phyloP scores from a whole-genome alignment of 53 echinoderm and acorn worm species.

The Hippasteria phrygiana region DNA sequence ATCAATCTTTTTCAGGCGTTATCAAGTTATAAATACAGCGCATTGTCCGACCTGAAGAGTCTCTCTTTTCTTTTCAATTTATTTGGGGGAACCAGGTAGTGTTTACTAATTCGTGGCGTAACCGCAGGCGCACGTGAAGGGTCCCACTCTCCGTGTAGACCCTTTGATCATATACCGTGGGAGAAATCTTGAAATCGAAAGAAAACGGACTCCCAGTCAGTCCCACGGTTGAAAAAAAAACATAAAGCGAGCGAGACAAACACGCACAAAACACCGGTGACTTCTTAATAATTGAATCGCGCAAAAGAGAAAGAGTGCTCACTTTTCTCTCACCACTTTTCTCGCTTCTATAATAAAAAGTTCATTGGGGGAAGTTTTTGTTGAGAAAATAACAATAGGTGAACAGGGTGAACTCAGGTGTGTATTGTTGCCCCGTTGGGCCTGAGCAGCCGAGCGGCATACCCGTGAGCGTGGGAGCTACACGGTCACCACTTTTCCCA shows the following conservation, averaged over 20 bases:
- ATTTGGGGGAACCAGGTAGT: background rate
- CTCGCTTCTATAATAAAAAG: background rate
- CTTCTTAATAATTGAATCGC: constrained; percentile 50
- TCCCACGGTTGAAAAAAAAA: background rate
- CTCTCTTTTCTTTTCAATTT: background rate
- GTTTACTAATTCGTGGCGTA: background rate
- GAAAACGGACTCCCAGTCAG: constrained; percentile 1
- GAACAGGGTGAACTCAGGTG: background rate
- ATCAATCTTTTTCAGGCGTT: background rate
- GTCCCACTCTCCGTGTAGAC: background rate
- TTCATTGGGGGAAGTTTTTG: constrained; percentile 7
- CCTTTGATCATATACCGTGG: constrained; percentile 26
- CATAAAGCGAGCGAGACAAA: background rate
- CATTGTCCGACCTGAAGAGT: background rate
- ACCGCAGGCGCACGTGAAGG: background rate
- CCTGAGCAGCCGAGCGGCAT: constrained; percentile 12
- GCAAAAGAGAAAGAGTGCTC: constrained; percentile 7
- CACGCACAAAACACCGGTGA: constrained; percentile 33
- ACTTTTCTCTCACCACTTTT: constrained; percentile 7
- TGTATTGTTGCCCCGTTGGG: constrained; percentile 4
- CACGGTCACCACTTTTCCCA: constrained; percentile 17
- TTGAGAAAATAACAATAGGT: constrained; percentile 36
- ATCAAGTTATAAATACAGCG: background rate
- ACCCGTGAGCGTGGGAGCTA: constrained; percentile 28
- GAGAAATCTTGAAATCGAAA: constrained; percentile 47